Evolutionary conservation across 2,797 vertebrate species (phyloP).

Genomic region (Chaetophractus vellerosus): DNA sequence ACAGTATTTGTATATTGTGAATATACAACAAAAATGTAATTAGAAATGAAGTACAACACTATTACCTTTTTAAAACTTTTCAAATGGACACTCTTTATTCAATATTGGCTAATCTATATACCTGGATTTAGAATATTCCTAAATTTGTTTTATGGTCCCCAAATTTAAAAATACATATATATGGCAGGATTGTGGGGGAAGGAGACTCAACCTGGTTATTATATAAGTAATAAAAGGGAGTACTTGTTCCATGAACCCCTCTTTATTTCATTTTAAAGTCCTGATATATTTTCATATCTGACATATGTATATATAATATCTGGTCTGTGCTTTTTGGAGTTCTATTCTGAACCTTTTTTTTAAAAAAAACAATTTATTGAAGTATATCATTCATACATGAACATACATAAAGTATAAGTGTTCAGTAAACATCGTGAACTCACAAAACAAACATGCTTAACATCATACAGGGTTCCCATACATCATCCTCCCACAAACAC

Average conservation of each 20-base stretch:
- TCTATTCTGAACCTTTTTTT: background rate
- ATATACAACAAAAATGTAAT: background rate
- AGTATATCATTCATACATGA: no score
- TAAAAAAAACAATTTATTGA: no score
- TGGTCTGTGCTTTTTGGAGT: background rate
- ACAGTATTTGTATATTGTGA: background rate
- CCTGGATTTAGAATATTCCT: background rate
- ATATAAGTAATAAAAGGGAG: background rate
- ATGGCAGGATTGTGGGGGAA: background rate
- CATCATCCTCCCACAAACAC: no score
- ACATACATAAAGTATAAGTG: no score
- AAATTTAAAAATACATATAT: constrained; percentile 52
- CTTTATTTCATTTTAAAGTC: constrained; percentile 42
- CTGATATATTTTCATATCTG: constrained; percentile 33
- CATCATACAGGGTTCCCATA: no score
- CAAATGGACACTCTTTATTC: background rate
- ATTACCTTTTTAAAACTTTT: constrained; percentile 51
- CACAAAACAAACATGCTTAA: no score
- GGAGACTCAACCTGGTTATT: background rate
- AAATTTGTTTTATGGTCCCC: constrained; percentile 11
- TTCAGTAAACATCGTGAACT: no score
- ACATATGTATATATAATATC: background rate
- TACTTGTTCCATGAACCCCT: background rate
- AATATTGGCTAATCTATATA: constrained; percentile 1
- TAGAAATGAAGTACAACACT: background rate